Evolutionary conservation across 2,113 vertebrate genomes (phyloP), one percentile per base, ranked within the genome.

Genomic region (Quiscalus mexicanus): DNA sequence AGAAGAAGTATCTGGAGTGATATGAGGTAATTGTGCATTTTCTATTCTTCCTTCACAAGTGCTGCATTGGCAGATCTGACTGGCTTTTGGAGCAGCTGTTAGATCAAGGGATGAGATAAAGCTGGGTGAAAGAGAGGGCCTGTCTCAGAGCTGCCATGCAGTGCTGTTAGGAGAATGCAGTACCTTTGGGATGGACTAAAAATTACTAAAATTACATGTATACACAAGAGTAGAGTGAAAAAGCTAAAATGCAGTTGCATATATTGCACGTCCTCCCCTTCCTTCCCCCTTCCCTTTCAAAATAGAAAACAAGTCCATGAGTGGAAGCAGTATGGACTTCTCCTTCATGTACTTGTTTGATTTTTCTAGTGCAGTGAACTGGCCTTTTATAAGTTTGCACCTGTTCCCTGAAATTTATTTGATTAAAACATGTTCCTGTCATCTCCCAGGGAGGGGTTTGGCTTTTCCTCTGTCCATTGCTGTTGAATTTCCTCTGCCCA

Each of bases 201-300:
- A 50, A 17, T 62, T 24, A 7, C 23, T 42, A 12, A 27, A 50
- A 11, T 49, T 30, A 12, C 2, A 3, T n/a, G 30, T 11, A 6
- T 5, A 12, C 5, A 3, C 18, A 16, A 3, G 3, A 53, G 62
- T 9, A 30, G 47, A 44, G n/a, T 27, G 39, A 27, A 63, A 30
- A 85, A 67, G 18, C 25, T 7, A n/a, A 33, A 33, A 25, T 1
- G 1, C 15, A 10, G 12, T 50, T 49, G 25, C 2, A 0, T n/a
- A 6, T 17, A 12, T 52, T 60, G 19, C 2, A 25, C 10, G 9
- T 35, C 21, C 17, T 59, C 21, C 25, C 9, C 3, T 59, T 33
- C 21, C 18, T 35, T 18, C 6, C 15, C 13, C 12, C 31, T 35
- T 71, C 56, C 47, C 21, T 35, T 70, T 5, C 2, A 6, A 53